Percentiles rank a stretch among this genome's conserved stretches.
phyloP scores from a whole-genome alignment of 2,113 vertebrate genomes.

The Istiophorus platypterus region DNA sequence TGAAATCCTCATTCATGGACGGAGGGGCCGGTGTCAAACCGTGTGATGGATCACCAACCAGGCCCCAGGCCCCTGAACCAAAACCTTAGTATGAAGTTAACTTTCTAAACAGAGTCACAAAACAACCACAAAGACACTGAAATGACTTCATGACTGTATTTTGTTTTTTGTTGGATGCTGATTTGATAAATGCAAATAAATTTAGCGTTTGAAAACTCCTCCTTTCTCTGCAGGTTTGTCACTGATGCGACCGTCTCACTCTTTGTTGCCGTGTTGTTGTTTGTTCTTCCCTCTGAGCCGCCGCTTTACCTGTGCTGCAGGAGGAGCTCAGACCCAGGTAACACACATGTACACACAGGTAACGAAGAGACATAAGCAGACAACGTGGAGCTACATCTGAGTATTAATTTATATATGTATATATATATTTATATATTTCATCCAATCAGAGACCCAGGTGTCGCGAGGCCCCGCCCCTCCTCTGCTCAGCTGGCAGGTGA shows the following conservation, averaged over 20 bases:
- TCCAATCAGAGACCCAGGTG: constrained; percentile 68
- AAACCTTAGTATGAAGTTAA: too few relatives aligned
- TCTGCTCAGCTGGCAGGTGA: constrained; percentile 91
- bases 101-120: too few relatives aligned
- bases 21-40: neutral
- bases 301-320: constrained; percentile 83
- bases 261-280: constrained; percentile 88
- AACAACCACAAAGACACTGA: too few relatives aligned
- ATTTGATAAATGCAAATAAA: too few relatives aligned
- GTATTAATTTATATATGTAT: neutral
- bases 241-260: constrained; percentile 90
- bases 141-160: too few relatives aligned
- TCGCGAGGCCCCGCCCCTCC: constrained; percentile 61
- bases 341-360: neutral
- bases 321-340: constrained; percentile 75
- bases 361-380: neutral
- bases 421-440: too few relatives aligned
- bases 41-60: neutral
- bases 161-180: too few relatives aligned
- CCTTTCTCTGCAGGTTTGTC: constrained; percentile 83
- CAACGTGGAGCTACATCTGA: too few relatives aligned
- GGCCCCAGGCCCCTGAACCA: too few relatives aligned
- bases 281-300: constrained; percentile 90
- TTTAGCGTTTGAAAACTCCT: too few relatives aligned
- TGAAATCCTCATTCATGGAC: constrained; percentile 38